phyloP scores from a whole-genome alignment of 2,797 vertebrate genomes.

The Bradypus variegatus region DNA sequence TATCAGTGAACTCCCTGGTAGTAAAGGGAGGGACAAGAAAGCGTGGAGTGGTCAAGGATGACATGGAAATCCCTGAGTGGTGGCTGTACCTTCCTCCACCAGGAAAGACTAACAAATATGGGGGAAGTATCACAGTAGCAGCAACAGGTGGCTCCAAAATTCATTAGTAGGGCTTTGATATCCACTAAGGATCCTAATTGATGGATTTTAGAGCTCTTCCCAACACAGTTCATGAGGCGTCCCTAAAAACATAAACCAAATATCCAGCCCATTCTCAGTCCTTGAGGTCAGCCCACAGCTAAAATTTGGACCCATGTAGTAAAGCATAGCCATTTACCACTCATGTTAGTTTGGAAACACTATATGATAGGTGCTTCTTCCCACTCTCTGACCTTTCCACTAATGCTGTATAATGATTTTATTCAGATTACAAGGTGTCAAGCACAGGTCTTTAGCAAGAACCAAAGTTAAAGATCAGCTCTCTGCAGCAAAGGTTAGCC shows the following conservation, averaged over 20 bases:
- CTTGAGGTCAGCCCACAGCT: background rate
- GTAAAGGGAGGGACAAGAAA: background rate
- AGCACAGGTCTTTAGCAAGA: background rate
- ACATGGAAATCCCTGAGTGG: background rate
- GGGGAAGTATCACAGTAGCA: background rate
- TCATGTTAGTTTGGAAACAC: background rate
- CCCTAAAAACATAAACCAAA: background rate
- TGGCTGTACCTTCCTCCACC: background rate
- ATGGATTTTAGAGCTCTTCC: conserved; percentile 22
- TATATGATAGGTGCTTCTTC: background rate
- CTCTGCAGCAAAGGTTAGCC: background rate
- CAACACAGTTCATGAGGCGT: background rate
- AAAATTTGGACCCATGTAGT: background rate
- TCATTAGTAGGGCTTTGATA: background rate
- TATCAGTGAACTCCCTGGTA: background rate
- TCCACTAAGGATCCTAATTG: background rate
- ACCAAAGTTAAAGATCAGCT: background rate
- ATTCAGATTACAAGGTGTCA: background rate
- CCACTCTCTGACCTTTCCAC: background rate
- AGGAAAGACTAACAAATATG: background rate
- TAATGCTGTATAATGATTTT: background rate
- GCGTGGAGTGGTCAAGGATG: background rate
- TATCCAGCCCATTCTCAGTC: background rate
- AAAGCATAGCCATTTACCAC: background rate
- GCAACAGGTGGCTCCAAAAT: background rate